Conservation (phyloP, 2,113 vertebrate genomes). For the Mobula birostris region DNA sequence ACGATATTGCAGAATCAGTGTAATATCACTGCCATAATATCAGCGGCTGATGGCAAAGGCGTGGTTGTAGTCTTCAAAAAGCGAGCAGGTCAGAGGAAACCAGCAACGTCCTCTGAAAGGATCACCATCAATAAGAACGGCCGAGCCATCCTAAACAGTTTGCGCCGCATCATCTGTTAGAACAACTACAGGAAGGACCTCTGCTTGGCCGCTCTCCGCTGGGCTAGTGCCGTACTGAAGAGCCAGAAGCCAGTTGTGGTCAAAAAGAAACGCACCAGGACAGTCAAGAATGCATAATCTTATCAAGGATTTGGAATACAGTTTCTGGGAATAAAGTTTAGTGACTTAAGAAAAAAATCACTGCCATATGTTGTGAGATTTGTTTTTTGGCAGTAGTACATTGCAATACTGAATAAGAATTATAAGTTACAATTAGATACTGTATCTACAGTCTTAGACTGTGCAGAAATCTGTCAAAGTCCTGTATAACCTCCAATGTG, state of each 20-base stretch:
- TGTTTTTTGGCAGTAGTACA: too few relatives aligned
- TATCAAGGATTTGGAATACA: neutral
- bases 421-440: too few relatives aligned
- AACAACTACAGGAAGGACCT: slow-evolving; percentile 81
- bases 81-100: slow-evolving; percentile 71
- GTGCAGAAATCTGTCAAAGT: too few relatives aligned
- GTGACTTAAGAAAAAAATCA: too few relatives aligned
- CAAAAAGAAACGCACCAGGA: slow-evolving; percentile 76
- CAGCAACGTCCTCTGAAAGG: slow-evolving; percentile 65
- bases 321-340: neutral
- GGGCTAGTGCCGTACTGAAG: slow-evolving; percentile 77
- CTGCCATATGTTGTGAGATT: too few relatives aligned
- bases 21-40: too few relatives aligned
- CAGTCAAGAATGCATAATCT: slow-evolving; percentile 69
- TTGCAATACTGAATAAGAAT: too few relatives aligned
- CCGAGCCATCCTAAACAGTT: slow-evolving; percentile 73
- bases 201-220: slow-evolving; percentile 76
- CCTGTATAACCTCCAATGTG: too few relatives aligned
- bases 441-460: too few relatives aligned
- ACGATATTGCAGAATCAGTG: too few relatives aligned
- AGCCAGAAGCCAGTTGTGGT: slow-evolving; percentile 88
- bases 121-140: slow-evolving; percentile 86
- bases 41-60: too few relatives aligned
- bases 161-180: slow-evolving; percentile 82
- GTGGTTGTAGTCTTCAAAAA: too few relatives aligned